A percentile compares a stretch with the other conserved stretches of the same genome.
Evolutionary conservation across 2,113 vertebrate species (phyloP).

Genomic region (Cottus gobio): DNA sequence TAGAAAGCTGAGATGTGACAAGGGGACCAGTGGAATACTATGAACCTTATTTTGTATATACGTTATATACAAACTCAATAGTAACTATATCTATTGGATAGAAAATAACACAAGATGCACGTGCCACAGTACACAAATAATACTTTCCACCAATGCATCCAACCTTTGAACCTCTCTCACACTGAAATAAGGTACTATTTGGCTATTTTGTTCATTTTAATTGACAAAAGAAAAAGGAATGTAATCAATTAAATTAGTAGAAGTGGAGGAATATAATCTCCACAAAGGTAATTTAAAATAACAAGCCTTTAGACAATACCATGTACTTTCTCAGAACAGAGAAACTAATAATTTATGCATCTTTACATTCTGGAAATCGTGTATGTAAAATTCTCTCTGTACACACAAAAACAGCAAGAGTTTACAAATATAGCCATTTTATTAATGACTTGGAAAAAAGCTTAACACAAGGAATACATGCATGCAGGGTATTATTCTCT

Average conservation of each 20-base stretch:
- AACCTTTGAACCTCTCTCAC: background rate
- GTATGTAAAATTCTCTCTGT: background rate
- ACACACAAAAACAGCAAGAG: background rate
- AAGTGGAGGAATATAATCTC: background rate
- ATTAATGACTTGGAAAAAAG: conserved; percentile 85
- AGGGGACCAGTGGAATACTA: background rate
- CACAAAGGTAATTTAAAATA: too few species aligned
- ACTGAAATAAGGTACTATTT: too few species aligned
- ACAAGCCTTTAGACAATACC: background rate
- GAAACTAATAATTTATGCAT: background rate
- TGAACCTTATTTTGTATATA: background rate
- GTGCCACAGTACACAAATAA: background rate
- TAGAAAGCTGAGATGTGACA: background rate
- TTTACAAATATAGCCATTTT: conserved; percentile 88
- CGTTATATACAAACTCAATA: too few species aligned
- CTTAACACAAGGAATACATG: conserved; percentile 80
- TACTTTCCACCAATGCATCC: background rate
- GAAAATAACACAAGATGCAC: background rate
- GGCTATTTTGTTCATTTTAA: background rate
- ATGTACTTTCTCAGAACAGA: background rate
- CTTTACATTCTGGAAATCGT: background rate
- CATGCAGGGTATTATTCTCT: conserved; percentile 79
- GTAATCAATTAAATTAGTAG: background rate
- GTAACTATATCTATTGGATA: background rate
- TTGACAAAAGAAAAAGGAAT: background rate